Base-by-base conservation (phyloP, 2,888 invertebrate species). In the Caprella mutica region DNA sequence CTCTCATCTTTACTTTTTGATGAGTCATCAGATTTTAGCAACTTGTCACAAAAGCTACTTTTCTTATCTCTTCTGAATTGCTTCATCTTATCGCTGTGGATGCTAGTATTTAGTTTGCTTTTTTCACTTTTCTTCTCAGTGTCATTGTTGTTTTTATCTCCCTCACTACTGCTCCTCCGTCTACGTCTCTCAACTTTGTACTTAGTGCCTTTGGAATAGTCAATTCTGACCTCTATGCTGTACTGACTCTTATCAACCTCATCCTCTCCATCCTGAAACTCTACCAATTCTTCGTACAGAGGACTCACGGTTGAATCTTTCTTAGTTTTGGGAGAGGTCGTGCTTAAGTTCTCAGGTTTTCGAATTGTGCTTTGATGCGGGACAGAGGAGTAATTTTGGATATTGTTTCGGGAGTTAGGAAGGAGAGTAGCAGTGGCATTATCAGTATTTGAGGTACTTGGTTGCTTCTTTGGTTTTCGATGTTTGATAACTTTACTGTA, bases 191-290 rank as follows among this genome's bases (percentile, higher is more conserved):
- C 55, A 54, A 62, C 58, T 33, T 62, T 55, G 43, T 58, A 62
- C 21, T 62, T 62, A 24, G 55, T 62, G 9, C 62, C 62, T 12
- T 57, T 55, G 12, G 62, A 62, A 27, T 62, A 62, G 43, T 62
- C 62, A 30, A 62, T 62, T 24, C 58, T 55, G 17, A 62, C 62
- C 39, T 62, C 62, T 38, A 62, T 58, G 50, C 55, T 62, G 24
- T 56, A 59, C 39, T 62, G 55, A 5, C 58, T 46, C 26, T 53
- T 54, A 23, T 55, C 58, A 21, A 43, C 42, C 14, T 42, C 48
- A 24, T 55, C 24, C 23, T 50, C 55, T 26, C 29, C 42, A 39
- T 61, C 55, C 9, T 58, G 56, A 30, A 58, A 46, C 5, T 59
- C 53, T 9, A 35, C 33, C 21, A 62, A 23, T 43, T 62, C 62